Percentiles rank a stretch among this genome's conserved stretches.
phyloP scores from a whole-genome alignment of 1,140 invertebrate species.

The Caenorhabditis latens region DNA sequence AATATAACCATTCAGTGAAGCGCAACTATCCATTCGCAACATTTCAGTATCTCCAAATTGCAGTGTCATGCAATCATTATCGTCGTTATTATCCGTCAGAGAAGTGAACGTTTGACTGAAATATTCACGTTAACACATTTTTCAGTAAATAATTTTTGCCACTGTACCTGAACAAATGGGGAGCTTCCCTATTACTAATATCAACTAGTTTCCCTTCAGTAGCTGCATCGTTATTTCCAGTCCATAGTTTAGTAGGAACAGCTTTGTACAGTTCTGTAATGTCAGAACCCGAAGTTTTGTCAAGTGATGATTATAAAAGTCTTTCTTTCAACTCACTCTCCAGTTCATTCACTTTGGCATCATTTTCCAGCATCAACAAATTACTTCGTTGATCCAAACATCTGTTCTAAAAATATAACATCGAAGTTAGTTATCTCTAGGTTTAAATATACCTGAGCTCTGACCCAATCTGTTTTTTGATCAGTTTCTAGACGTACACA shows the following conservation, averaged over 20 bases:
- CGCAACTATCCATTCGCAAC: constrained; percentile 24
- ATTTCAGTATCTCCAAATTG: background rate
- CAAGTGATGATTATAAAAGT: background rate
- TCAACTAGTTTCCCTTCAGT: constrained; percentile 25
- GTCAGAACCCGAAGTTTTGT: background rate
- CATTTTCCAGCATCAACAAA: background rate
- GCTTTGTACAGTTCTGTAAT: constrained; percentile 19
- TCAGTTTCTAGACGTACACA: background rate
- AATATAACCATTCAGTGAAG: background rate
- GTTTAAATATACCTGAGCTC: background rate
- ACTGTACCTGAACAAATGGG: background rate
- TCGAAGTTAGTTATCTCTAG: background rate
- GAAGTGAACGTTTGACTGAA: background rate
- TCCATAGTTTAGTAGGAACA: constrained; percentile 19
- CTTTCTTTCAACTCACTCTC: background rate
- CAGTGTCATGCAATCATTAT: constrained; percentile 15
- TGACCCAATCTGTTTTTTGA: constrained; percentile 7
- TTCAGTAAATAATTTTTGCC: no score
- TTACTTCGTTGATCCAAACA: constrained; percentile 51
- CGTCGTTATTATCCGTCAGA: constrained; percentile 45
- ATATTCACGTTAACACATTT: background rate
- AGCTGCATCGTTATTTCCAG: constrained; percentile 49
- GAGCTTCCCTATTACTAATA: background rate
- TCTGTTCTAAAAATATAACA: constrained; percentile 25
- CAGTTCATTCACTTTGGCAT: background rate